A percentile compares a stretch with the other conserved stretches of the same genome.
These are phyloP conservation scores for Penaeus chinensis DNA, from an alignment of 1,140 invertebrate species.

Conservation along the genomic window DNA sequence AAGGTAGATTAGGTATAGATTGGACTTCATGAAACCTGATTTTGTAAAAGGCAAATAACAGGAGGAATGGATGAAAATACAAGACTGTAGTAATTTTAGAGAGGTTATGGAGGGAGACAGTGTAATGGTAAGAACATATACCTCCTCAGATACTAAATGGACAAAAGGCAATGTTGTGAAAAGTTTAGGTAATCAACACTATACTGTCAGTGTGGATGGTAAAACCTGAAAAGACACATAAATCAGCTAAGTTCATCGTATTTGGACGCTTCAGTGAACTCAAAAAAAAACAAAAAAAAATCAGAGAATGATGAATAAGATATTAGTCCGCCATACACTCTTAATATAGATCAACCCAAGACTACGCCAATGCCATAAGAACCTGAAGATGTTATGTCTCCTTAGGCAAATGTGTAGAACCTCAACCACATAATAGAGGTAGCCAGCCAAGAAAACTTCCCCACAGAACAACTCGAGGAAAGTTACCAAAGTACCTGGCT, in stretches of 20 bases:
- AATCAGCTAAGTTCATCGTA: neutral
- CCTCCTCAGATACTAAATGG: slow-evolving; percentile 3
- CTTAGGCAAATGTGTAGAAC: neutral
- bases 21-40: too few relatives aligned
- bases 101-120: neutral
- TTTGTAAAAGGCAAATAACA: neutral
- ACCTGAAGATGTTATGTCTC: neutral
- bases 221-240: neutral
- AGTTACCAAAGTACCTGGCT: neutral
- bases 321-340: neutral
- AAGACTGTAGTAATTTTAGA: neutral
- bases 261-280: too few relatives aligned
- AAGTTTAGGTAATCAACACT: neutral
- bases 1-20: too few relatives aligned
- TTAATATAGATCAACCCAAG: neutral
- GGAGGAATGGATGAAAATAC: neutral
- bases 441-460: neutral
- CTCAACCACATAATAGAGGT: neutral
- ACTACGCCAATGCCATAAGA: neutral
- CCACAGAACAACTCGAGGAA: slow-evolving; percentile 4
- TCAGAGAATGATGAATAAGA: too few relatives aligned
- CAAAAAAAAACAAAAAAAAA: too few relatives aligned
- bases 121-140: slow-evolving; percentile 17
- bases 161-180: slow-evolving; percentile 13
- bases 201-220: slow-evolving; percentile 23